Percentiles rank a stretch among this genome's conserved stretches.
phyloP scores from a whole-genome alignment of 2,113 vertebrate genomes.

The Sporophila hypoxantha region DNA sequence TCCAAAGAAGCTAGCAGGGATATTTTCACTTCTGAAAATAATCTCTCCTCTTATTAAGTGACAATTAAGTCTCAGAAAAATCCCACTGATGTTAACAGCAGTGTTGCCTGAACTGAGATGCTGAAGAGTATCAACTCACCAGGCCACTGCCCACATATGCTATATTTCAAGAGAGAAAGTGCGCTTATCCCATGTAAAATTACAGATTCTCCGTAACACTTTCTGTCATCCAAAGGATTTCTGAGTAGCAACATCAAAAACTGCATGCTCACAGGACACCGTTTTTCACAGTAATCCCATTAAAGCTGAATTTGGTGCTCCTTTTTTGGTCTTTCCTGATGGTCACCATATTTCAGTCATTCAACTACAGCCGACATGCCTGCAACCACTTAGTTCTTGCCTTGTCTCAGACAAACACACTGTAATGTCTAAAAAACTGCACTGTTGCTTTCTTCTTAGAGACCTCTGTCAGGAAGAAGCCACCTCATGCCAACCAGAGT shows the following conservation, averaged over 20 bases:
- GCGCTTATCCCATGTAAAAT: background rate
- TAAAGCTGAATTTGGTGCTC: background rate
- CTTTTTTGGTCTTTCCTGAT: background rate
- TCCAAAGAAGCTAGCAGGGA: background rate
- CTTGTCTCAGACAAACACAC: background rate
- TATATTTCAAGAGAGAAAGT: background rate
- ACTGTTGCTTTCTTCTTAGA: background rate
- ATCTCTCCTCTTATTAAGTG: background rate
- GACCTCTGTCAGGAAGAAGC: background rate
- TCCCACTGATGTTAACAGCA: background rate
- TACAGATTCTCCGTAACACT: background rate
- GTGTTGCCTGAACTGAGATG: background rate
- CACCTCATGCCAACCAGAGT: background rate
- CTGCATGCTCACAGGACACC: accelerated
- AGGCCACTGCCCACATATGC: background rate
- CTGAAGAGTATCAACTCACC: background rate
- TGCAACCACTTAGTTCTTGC: background rate
- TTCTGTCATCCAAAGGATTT: background rate
- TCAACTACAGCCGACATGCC: background rate
- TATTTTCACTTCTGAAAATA: background rate
- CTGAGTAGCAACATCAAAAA: background rate
- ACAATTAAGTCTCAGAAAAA: background rate
- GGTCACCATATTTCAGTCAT: background rate
- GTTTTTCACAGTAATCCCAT: background rate
- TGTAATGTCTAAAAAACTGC: background rate